phyloP scores from a whole-genome alignment of 2,888 invertebrate species.

The Mimas tiliae region DNA sequence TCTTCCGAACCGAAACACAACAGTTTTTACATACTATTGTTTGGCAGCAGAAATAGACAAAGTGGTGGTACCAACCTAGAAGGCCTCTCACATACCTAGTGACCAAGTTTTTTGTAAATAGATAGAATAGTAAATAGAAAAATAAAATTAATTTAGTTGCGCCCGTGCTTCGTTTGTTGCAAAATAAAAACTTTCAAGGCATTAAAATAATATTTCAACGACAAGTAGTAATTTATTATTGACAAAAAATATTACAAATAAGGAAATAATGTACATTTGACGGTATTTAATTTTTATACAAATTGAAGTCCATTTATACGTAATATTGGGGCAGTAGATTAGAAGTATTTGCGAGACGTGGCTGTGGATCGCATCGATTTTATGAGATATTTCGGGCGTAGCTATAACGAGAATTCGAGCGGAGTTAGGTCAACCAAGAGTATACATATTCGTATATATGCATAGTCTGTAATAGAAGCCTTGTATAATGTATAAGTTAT shows the following conservation, averaged over 20 bases:
- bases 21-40: too few species aligned
- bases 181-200: neutral
- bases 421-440: slow-evolving; percentile 45
- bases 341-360: slow-evolving; percentile 34
- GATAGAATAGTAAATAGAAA: too few species aligned
- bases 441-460: neutral
- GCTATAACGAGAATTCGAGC: slow-evolving; percentile 53
- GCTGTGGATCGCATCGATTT: slow-evolving; percentile 59
- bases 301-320: neutral
- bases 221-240: neutral
- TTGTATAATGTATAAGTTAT: neutral
- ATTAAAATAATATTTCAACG: neutral
- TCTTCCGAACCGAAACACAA: too few species aligned
- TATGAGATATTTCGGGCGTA: slow-evolving; percentile 60
- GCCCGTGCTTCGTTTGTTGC: neutral
- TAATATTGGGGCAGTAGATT: neutral
- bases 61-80: too few species aligned
- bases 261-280: neutral
- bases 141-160: too few species aligned
- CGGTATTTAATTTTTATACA: neutral
- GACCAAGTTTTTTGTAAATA: too few species aligned
- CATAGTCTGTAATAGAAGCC: neutral
- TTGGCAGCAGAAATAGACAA: too few species aligned
- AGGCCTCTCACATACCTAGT: too few species aligned
- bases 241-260: too few species aligned